These are phyloP conservation scores for Agriopis leucophaearia DNA, from an alignment of 2,888 invertebrate species.

Conservation along the genomic window DNA sequence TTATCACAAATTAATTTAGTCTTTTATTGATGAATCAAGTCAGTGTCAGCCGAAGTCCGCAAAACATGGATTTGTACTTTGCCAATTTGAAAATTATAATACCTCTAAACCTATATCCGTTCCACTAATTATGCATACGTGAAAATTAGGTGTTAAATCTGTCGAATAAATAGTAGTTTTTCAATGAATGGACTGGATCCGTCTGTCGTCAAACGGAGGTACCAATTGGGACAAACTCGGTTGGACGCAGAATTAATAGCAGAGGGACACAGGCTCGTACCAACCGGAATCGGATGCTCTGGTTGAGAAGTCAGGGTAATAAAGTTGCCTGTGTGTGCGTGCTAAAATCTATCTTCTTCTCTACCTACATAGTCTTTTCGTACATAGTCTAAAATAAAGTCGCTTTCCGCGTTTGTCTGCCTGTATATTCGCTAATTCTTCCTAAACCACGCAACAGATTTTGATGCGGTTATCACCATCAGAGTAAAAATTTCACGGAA, in stretches of 20 bases:
- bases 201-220: slow-evolving; percentile 47
- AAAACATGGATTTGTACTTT: not conserved
- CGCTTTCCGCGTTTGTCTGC: no score
- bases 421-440: no score
- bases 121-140: slow-evolving; percentile 13
- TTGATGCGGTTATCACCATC: no score
- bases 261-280: not conserved
- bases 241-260: slow-evolving; percentile 41
- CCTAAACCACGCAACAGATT: no score
- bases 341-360: not conserved
- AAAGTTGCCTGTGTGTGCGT: not conserved
- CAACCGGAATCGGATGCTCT: slow-evolving; percentile 11
- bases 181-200: slow-evolving; percentile 34
- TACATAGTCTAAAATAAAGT: no score
- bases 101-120: not conserved
- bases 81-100: not conserved
- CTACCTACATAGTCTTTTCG: no score
- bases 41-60: not conserved
- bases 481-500: no score
- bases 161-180: slow-evolving; percentile 24
- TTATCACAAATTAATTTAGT: no score
- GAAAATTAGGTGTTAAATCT: slow-evolving; percentile 28
- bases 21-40: no score
- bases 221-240: slow-evolving; percentile 44
- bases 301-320: not conserved